Evolutionary conservation across 2,113 vertebrate species (phyloP), one percentile per base, ranked within the genome.

Genomic region (Cyrtonyx montezumae): DNA sequence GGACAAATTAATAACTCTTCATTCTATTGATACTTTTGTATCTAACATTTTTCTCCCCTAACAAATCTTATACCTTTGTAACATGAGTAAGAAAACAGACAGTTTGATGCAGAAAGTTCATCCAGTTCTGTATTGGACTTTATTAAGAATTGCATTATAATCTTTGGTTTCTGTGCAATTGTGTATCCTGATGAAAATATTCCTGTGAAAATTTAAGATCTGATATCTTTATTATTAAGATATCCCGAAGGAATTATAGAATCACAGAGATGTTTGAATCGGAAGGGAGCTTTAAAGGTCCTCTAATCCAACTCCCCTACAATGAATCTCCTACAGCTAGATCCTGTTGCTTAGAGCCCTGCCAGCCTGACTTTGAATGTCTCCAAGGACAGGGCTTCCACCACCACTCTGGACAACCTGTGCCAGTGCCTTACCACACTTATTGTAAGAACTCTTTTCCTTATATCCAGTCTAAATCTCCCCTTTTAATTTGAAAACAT

Each of bases 61-160:
- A 55, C 40, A 56, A 85, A 84, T 63, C 94, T 88, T 94, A 12
- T 49, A 42, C 56, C 42, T 87, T 79, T 80, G 65, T 56, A 86
- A 55, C 28, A 84, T 45, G 93, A 91, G 36, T 75, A 78, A 93
- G 34, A 48, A 79, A 45, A 92, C 77, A 92, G 12, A 26, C 58
- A 69, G 42, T 86, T 75, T 61, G 71, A 75, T 94, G 15, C 28
- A 95, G 90, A 66, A 95, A 82, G 87, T 86, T 93, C 40, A 90
- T 84, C 23, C 94, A 85, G 48, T 85, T n/a, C 69, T 94, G 63
- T n/a, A 80, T 9, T 67, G 19, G 87, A 42, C 48, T 55, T 15
- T 80, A 88, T 87, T 90, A 93, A 79, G 34, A 79, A 59, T 58
- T 51, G 40, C 48, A 80, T 21, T 59, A 90, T 42, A 62, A 84